phyloP scores from a whole-genome alignment of 35 echinoderm and acorn worm genomes.

The Chiridota heheva region DNA sequence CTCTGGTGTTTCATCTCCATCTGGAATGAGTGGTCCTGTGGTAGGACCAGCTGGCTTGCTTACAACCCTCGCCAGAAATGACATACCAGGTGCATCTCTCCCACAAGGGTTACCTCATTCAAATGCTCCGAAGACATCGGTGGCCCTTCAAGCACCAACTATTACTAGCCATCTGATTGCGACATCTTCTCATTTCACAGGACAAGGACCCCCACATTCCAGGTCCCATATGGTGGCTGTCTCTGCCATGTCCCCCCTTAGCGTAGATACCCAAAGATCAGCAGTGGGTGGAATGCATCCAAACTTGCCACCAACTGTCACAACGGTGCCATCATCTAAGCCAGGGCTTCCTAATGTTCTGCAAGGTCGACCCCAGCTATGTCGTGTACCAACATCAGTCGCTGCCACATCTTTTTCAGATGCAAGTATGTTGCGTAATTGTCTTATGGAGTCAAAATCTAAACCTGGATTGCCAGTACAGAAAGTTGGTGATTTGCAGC shows the following conservation, averaged over 20 bases:
- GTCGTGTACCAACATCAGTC: conserved; percentile 75
- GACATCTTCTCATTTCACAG: not conserved
- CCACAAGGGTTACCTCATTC: not conserved
- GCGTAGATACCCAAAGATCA: conserved; percentile 15
- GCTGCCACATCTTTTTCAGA: conserved; percentile 54
- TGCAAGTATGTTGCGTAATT: conserved; percentile 83
- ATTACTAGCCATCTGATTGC: conserved; percentile 53
- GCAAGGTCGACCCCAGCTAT: conserved; percentile 10
- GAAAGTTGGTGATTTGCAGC: no score
- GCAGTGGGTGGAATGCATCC: conserved; percentile 47
- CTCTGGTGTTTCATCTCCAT: not conserved
- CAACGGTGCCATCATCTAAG: conserved; percentile 18
- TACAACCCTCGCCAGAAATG: conserved; percentile 28
- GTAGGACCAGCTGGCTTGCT: conserved; percentile 37
- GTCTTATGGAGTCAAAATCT: conserved; percentile 41
- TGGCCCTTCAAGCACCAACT: conserved; percentile 48
- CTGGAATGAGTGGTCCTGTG: not conserved
- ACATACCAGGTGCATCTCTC: not conserved
- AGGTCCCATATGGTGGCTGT: conserved; percentile 32
- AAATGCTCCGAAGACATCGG: conserved; percentile 2
- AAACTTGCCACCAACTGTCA: conserved; percentile 39
- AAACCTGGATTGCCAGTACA: no score
- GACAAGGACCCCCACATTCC: no score
- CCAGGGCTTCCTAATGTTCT: not conserved
- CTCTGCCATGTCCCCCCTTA: conserved; percentile 19